Conservation (phyloP, 1,140 invertebrate genomes). For the Teleogryllus occipitalis region DNA sequence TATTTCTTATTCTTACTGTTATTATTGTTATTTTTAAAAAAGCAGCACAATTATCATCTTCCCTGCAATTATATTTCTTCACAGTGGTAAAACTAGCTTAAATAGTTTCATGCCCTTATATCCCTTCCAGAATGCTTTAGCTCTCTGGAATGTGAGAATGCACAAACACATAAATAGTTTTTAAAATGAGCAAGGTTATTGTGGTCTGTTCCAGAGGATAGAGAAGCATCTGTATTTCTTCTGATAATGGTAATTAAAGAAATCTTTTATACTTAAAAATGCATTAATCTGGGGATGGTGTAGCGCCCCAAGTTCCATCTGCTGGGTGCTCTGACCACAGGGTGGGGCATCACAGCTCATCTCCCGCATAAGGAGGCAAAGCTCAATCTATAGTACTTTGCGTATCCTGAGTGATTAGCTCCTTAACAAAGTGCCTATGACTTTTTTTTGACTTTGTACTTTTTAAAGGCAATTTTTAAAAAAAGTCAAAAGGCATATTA, state of each 20-base stretch:
- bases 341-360: background rate
- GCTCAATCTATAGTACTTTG: constrained; percentile 14
- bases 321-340: constrained; percentile 9
- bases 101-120: constrained; percentile 23
- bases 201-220: constrained; percentile 23
- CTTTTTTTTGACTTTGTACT: constrained; percentile 23
- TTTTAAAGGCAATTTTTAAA: constrained; percentile 21
- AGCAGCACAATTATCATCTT: constrained; percentile 14
- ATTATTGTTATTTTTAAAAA: background rate
- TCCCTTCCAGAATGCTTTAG: constrained; percentile 21
- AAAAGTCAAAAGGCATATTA: constrained; percentile 23
- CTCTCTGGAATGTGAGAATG: constrained; percentile 25
- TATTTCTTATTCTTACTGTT: background rate
- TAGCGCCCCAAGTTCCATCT: background rate
- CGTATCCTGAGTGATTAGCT: constrained; percentile 21
- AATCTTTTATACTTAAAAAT: constrained; percentile 12
- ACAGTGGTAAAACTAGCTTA: constrained; percentile 9
- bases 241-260: constrained; percentile 16
- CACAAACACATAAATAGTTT: constrained; percentile 21
- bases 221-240: constrained; percentile 14
- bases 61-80: background rate
- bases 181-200: constrained; percentile 24
- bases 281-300: constrained; percentile 9
- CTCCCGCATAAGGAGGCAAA: constrained; percentile 12
- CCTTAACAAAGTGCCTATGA: constrained; percentile 23